Evolutionary conservation across 1,140 invertebrate genomes (phyloP), one percentile per base, ranked within the genome.

Genomic region (Eufriesea mexicana): DNA sequence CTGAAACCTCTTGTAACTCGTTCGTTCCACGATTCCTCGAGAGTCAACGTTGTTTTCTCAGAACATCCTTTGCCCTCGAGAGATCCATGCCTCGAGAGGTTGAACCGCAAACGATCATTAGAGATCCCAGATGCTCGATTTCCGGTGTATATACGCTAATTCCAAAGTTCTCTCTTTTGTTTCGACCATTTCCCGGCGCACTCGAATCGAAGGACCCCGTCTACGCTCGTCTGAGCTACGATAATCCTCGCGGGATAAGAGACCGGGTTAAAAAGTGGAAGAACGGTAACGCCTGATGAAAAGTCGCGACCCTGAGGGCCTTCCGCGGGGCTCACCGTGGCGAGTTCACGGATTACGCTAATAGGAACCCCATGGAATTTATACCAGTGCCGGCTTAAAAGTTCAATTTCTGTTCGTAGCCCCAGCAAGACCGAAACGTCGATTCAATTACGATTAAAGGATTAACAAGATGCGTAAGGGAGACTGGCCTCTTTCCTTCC

Each of bases 301-400:
- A 91, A 90, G 90, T 90, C 84, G 87, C 80, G 84, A 57, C 20
- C 59, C 2, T 28, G 0, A 55, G 28, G 62, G 79, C 70, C 74
- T 74, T 87, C 23, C 49, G 5, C 14, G 47, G n/a, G 61, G 20
- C 51, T 55, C 70, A 10, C n/a, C 80, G 62, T 51, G 75, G 66
- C 68, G 78, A 85, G 79, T 86, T 86, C 75, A 67, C 62, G 85
- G 87, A 91, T 91, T 89, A 89, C 85, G 84, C 82, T 91, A 91
- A 91, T 89, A 91, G 86, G 85, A 87, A 88, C 73, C 87, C 84
- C 73, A 54, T 61, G 62, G 59, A 87, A 90, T 89, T 85, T 84
- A 85, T 87, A 88, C 76, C 28, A n/a, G 67, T 59, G 35, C 16
- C 35, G 62, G 62, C 80, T 78, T 87, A 78, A 85, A 85, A 74